phyloP scores from a whole-genome alignment of 64 coral and sea anemone genomes.

The Montipora capricornis region DNA sequence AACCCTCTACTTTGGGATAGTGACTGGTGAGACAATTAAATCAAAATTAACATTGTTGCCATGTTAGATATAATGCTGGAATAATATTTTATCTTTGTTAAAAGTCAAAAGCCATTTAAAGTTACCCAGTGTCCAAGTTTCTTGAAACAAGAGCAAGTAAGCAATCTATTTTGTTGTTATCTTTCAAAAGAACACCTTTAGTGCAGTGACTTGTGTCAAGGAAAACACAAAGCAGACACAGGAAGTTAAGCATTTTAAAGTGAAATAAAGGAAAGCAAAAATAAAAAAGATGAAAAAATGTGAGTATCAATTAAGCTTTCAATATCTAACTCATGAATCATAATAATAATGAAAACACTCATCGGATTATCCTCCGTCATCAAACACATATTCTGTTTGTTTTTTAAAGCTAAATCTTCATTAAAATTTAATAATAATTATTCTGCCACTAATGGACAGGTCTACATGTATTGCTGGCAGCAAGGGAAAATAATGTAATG shows the following conservation, averaged over 20 bases:
- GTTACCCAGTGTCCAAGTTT: slow-evolving; percentile 52
- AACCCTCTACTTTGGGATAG: too few relatives aligned
- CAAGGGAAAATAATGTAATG: too few relatives aligned
- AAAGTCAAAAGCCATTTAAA: not conserved
- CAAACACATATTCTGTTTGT: not conserved
- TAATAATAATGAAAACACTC: not conserved
- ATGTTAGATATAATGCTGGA: not conserved
- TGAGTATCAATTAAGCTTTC: not conserved
- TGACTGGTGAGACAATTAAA: too few relatives aligned
- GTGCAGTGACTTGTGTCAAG: slow-evolving; percentile 13
- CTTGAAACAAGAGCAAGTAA: slow-evolving; percentile 45
- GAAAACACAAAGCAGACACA: not conserved
- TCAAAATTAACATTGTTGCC: not conserved
- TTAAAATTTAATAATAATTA: too few relatives aligned
- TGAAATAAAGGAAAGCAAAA: not conserved
- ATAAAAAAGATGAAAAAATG: not conserved
- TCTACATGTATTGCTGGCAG: too few relatives aligned
- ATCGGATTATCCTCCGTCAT: not conserved
- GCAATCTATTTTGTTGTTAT: slow-evolving; percentile 39
- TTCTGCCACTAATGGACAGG: too few relatives aligned
- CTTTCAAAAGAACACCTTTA: slow-evolving; percentile 60
- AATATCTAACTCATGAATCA: too few relatives aligned
- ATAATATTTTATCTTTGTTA: not conserved
- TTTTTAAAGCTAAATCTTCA: too few relatives aligned
- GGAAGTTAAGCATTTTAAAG: not conserved